phyloP scores from a whole-genome alignment of 1,140 invertebrate species.

The Rhagoletis zephyria region DNA sequence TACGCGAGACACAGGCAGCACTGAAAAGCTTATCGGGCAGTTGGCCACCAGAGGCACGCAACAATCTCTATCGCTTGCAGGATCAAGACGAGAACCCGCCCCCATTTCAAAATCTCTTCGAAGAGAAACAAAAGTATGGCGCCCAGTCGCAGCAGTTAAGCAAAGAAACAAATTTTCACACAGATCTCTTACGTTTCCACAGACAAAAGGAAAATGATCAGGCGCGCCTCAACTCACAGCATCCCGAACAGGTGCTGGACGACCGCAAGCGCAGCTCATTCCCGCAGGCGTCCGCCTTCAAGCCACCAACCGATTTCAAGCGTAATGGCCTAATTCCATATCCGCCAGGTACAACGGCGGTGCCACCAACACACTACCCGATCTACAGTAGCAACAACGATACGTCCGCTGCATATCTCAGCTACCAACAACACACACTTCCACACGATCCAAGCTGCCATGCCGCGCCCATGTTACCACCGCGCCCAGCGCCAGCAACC shows the following conservation, averaged over 20 bases:
- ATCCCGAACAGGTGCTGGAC: constrained; percentile 13
- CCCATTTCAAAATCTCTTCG: constrained; percentile 88
- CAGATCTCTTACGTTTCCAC: constrained; percentile 66
- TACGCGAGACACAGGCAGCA: constrained; percentile 88
- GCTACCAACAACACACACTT: constrained; percentile 5
- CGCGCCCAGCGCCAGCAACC: constrained; percentile 54
- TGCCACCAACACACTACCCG: constrained; percentile 61
- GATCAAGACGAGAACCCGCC: constrained; percentile 83
- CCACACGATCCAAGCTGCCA: neutral
- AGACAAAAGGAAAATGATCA: constrained; percentile 72
- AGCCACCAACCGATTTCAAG: constrained; percentile 79
- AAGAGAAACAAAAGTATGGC: constrained; percentile 81
- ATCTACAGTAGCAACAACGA: constrained; percentile 60
- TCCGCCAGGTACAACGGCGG: constrained; percentile 61
- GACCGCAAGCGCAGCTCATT: constrained; percentile 53
- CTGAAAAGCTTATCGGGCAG: constrained; percentile 86
- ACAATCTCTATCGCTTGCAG: constrained; percentile 78
- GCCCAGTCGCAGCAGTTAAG: neutral
- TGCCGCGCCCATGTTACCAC: neutral
- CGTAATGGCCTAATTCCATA: constrained; percentile 68
- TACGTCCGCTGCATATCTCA: constrained; percentile 54
- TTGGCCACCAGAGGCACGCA: constrained; percentile 80
- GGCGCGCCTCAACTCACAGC: constrained; percentile 66
- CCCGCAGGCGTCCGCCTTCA: constrained; percentile 79
- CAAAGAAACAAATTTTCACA: constrained; percentile 7